Evolutionary conservation across 1,140 invertebrate genomes (phyloP), one percentile per base, ranked within the genome.

Genomic region (Zaprionus inermis): DNA sequence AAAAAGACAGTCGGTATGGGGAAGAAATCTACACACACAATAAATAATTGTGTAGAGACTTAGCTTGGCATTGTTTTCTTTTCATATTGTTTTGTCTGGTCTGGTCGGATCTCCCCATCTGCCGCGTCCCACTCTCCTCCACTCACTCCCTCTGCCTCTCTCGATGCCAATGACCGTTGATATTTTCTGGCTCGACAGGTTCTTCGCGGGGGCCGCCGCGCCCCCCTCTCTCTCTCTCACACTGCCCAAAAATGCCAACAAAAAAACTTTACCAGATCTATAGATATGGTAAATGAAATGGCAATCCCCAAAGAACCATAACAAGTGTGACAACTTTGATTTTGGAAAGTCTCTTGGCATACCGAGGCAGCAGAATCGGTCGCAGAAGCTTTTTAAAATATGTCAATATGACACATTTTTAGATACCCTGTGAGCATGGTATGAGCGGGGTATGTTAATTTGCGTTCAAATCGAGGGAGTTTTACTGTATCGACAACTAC

Each of bases 151-250:
- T 32, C 30, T 30, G 22, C 30, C 30, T 30, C 38, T 54, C 58
- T 30, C 32, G 12, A 36, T 88, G 18, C 18, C 44, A 88, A 88
- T 89, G 83, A 88, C 84, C 83, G 83, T 88, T 80, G 80, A 80
- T 79, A 83, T 80, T 78, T 79, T 65, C 58, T 68, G 72, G 71
- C 56, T 18, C 60, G 60, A 74, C 67, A 59, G 73, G 70, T 65
- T 85, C 74, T 85, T 64, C 32, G 9, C 9, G 22, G 20, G 22
- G 14, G 24, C 36, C 65, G 74, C 46, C 60, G 63, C 59, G 46
- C 30, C 58, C 72, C n/a, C 6, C 38, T 16, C 38, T 10, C n/a
- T 9, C 38, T 41, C n/a, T 16, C 6, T 16, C n/a, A 9, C 38
- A 22, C 34, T 30, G 52, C 16, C 52, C 36, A 14, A 57, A 46